Evolutionary conservation across 2,888 invertebrate genomes (phyloP).

Genomic region (Andrena haemorrhoa): DNA sequence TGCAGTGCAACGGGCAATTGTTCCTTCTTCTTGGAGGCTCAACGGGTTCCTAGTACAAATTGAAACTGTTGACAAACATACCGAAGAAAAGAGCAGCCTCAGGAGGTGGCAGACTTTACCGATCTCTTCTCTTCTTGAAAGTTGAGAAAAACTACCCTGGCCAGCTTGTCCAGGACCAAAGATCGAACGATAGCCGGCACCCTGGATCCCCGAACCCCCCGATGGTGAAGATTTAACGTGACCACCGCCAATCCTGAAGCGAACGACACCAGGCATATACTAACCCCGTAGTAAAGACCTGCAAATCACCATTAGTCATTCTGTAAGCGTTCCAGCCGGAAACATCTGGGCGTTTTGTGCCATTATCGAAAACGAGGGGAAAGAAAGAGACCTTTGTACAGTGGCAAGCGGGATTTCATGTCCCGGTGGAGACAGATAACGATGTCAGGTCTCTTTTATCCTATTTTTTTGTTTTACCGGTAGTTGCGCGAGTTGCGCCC

Average conservation of each 20-base stretch:
- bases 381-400: neutral
- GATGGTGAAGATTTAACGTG: constrained; percentile 94
- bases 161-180: constrained; percentile 91
- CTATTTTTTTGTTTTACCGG: neutral
- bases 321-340: neutral
- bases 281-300: constrained; percentile 94
- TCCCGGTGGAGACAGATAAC: constrained; percentile 35
- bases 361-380: neutral
- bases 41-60: constrained; percentile 60
- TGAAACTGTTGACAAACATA: neutral
- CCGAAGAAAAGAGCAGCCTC: neutral
- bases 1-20: constrained; percentile 79
- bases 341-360: too few relatives aligned
- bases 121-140: constrained; percentile 86
- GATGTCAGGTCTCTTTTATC: constrained; percentile 8
- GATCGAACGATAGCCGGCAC: constrained; percentile 90
- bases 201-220: constrained; percentile 92
- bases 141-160: constrained; percentile 90
- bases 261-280: constrained; percentile 92
- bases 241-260: constrained; percentile 93
- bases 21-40: constrained; percentile 75
- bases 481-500: neutral
- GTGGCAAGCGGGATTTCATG: constrained; percentile 7
- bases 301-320: constrained; percentile 57
- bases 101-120: constrained; percentile 29